Evolutionary conservation across 2,113 vertebrate genomes (phyloP), one percentile per base, ranked within the genome.

Genomic region (Barnardius zonarius): DNA sequence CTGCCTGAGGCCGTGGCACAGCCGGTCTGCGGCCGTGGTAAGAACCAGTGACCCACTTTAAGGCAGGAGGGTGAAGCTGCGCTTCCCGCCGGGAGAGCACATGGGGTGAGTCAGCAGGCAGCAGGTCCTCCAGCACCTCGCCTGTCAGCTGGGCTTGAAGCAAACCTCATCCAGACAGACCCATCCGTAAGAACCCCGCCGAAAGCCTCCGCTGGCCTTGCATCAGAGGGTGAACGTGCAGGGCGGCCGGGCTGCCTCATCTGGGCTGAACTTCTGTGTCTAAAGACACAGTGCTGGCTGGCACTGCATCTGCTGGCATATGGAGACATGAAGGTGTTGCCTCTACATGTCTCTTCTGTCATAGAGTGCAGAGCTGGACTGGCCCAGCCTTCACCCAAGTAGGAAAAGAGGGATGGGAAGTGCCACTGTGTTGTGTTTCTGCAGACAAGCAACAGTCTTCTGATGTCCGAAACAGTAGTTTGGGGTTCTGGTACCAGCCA

Each of bases 91-190:
- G 48, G 15, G 61, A 86, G 83, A 75, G 62, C 62, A 8, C 55
- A 16, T 1, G 5, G 4, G 11, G 24, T 75, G 94, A 93, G 70
- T 82, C 83, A 85, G 90, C 55, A 57, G 68, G 78, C 81, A 76
- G 10, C 22, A 3, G 2, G 0, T 70, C 69, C 88, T 52, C 37
- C 57, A 12, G 41, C 3, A 6, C 59, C 37, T 17, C 14, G 23
- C 35, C 59, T 4, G 7, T 17, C 37, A 17, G 14, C n/a, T 18
- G 66, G 31, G 35, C 16, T 18, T 10, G 30, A 22, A 35, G 20
- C 10, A 10, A 63, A 73, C 24, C 6, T 23, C 7, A 0, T 68
- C 27, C 3, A 51, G 51, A 55, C 4, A 0, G 10, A 15, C 18
- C 14, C 15, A 0, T 43, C 52, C 31, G 23, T 43, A 17, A 6